Evolutionary conservation across 2,113 vertebrate genomes (phyloP).

Genomic region (Microcebus jonahi): DNA sequence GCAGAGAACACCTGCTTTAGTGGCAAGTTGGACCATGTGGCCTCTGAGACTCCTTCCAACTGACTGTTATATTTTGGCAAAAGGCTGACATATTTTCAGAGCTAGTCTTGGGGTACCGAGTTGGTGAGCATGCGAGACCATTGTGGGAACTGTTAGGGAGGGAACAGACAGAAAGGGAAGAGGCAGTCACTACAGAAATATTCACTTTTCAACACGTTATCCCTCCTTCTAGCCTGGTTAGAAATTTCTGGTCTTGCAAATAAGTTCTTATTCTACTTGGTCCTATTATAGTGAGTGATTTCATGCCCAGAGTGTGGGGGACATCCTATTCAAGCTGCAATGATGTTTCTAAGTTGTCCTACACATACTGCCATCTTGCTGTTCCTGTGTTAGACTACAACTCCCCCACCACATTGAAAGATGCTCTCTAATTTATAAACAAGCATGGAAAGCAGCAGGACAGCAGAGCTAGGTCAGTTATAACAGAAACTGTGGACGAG

Average conservation of each 20-base stretch:
- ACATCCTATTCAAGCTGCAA: neutral
- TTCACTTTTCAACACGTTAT: neutral
- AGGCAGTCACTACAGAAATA: neutral
- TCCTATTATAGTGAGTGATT: neutral
- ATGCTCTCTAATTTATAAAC: constrained; percentile 70
- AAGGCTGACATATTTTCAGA: neutral
- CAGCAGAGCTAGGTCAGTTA: constrained; percentile 61
- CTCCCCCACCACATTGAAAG: constrained; percentile 69
- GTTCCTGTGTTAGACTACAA: neutral
- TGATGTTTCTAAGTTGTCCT: constrained; percentile 14
- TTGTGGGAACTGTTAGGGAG: neutral
- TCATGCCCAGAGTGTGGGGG: neutral
- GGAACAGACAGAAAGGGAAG: neutral
- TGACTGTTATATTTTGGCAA: neutral
- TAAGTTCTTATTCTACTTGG: neutral
- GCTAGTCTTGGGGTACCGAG: neutral
- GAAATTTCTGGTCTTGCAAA: neutral
- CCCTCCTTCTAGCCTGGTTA: neutral
- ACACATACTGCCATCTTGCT: neutral
- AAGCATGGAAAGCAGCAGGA: constrained; percentile 64
- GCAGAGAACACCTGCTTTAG: neutral
- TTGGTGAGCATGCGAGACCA: neutral
- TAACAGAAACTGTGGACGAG: constrained; percentile 57
- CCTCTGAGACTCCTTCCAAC: neutral
- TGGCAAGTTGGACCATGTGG: neutral